These are phyloP conservation scores for Apogon hyalosoma DNA, from an alignment of 2,797 vertebrate genomes.

Conservation along the genomic window DNA sequence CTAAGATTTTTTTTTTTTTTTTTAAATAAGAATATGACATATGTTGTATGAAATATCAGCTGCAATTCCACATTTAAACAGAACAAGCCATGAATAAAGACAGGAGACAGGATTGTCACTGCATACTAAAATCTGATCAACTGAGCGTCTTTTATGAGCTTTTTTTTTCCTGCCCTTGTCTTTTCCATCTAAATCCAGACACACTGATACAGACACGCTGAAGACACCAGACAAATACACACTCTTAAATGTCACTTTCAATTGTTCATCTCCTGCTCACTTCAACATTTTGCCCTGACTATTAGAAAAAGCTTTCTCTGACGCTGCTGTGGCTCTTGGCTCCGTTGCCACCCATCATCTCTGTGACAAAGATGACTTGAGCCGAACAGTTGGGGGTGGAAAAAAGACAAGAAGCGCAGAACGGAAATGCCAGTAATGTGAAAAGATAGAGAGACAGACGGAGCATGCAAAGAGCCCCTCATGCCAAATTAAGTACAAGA, in stretches of 20 bases:
- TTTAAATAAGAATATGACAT: background rate
- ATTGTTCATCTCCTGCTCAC: constrained; percentile 28
- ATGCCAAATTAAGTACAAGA: constrained; percentile 22
- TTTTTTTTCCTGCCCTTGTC: no score
- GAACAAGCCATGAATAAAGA: background rate
- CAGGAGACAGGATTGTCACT: fast-evolving
- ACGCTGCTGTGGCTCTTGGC: constrained; percentile 16
- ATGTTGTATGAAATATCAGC: background rate
- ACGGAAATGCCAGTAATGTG: constrained; percentile 25
- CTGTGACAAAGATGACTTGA: constrained; percentile 21
- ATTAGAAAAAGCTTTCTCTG: constrained; percentile 12
- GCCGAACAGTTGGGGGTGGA: constrained; percentile 1
- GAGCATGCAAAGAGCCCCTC: constrained; percentile 29
- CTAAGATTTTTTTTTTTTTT: background rate
- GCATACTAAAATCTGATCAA: constrained; percentile 3
- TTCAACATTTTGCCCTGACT: constrained; percentile 37
- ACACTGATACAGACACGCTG: background rate
- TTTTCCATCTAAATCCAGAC: background rate
- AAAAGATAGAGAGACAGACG: constrained; percentile 24
- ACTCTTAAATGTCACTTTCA: constrained; percentile 43
- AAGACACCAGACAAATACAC: constrained; percentile 10
- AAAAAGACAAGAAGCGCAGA: background rate
- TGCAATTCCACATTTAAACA: background rate
- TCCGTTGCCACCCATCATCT: constrained; percentile 29
- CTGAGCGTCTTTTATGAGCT: background rate